phyloP scores from a whole-genome alignment of 2,113 vertebrate genomes.

The Nycticryphes semicollaris region DNA sequence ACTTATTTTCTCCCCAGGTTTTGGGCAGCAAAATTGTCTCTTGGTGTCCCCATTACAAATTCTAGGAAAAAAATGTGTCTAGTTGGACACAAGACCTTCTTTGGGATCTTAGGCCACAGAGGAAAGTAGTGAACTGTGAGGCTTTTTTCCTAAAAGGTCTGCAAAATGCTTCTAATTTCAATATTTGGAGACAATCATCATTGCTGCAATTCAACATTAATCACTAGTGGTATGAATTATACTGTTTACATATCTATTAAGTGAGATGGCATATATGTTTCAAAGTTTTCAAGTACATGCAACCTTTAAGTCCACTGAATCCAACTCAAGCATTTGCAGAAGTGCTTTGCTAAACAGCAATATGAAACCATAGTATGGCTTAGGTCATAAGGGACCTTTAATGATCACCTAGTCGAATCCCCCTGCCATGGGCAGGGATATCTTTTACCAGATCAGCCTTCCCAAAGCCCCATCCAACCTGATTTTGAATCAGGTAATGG shows the following conservation, averaged over 20 bases:
- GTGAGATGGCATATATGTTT: rapidly evolving
- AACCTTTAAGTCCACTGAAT: background rate
- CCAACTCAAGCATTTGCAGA: background rate
- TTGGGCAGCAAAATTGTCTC: background rate
- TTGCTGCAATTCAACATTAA: background rate
- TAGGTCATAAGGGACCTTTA: background rate
- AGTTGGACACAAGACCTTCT: background rate
- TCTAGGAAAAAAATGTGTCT: background rate
- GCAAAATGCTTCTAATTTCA: background rate
- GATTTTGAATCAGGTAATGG: background rate
- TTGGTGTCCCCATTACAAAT: background rate
- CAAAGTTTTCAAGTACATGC: background rate
- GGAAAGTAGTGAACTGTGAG: background rate
- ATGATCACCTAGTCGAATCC: background rate
- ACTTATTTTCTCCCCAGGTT: background rate
- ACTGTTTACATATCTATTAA: background rate
- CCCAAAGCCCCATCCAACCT: background rate
- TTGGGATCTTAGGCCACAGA: background rate
- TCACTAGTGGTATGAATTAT: background rate
- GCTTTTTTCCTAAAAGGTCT: background rate
- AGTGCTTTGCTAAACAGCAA: background rate
- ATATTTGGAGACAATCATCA: background rate
- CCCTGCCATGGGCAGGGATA: background rate
- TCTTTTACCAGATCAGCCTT: background rate
- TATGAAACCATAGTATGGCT: background rate